phyloP scores from a whole-genome alignment of 2,888 invertebrate genomes.

The Drymonia ruficornis region DNA sequence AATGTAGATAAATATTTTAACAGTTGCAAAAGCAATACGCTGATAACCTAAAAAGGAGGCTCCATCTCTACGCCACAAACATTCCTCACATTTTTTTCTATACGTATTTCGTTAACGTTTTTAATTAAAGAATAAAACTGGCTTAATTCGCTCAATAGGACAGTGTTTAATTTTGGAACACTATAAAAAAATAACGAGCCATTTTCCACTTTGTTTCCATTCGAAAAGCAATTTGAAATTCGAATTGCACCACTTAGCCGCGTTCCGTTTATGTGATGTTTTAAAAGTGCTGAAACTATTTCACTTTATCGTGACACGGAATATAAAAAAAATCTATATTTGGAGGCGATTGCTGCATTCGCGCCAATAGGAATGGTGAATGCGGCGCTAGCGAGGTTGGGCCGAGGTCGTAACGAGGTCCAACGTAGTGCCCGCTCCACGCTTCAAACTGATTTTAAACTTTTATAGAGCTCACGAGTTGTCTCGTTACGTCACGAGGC shows the following conservation, averaged over 20 bases:
- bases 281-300: conserved; percentile 45
- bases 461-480: conserved; percentile 44
- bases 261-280: conserved; percentile 45
- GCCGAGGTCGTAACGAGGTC: conserved; percentile 71
- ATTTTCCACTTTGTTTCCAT: conserved; percentile 16
- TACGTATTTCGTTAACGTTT: neutral
- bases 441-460: conserved; percentile 38
- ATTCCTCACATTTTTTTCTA: neutral
- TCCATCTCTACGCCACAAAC: neutral
- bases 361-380: conserved; percentile 77
- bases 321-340: conserved; percentile 72
- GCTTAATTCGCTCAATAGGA: neutral
- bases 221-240: conserved; percentile 47
- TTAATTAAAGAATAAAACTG: neutral
- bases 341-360: conserved; percentile 70
- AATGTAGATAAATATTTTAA: conserved; percentile 16
- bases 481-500: too few species aligned
- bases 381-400: conserved; percentile 68
- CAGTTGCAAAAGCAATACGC: conserved; percentile 14
- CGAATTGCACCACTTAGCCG: conserved; percentile 51
- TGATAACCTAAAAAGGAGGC: conserved; percentile 17
- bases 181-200: neutral
- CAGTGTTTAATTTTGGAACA: neutral
- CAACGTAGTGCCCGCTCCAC: conserved; percentile 43
- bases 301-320: conserved; percentile 57